phyloP scores from a whole-genome alignment of 2,113 vertebrate species.

The Scopus umbretta region DNA sequence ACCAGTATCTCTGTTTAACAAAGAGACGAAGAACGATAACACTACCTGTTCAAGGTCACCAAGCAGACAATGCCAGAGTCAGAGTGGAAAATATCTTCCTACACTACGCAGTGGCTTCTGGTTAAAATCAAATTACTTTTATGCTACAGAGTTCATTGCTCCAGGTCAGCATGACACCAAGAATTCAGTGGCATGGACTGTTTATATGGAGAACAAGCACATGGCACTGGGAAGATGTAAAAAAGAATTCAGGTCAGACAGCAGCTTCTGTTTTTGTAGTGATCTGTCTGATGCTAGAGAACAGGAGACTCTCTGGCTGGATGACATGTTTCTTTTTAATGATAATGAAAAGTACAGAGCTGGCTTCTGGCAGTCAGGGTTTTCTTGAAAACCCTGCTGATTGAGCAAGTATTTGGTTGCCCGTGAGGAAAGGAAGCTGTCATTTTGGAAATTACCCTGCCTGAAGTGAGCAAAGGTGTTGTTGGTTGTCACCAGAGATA shows the following conservation, averaged over 20 bases:
- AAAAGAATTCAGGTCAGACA: not conserved
- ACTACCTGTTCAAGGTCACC: slow-evolving; percentile 5
- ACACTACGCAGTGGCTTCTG: not conserved
- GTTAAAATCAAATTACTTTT: not conserved
- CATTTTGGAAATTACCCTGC: not conserved
- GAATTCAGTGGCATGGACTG: not conserved
- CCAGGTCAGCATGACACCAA: not conserved
- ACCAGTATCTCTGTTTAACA: not conserved
- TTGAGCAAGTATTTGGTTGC: not conserved
- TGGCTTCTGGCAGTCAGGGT: not conserved
- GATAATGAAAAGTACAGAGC: not conserved
- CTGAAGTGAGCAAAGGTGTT: not conserved
- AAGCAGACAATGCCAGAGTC: not conserved
- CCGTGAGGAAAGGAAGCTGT: not conserved
- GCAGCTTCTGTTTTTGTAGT: not conserved
- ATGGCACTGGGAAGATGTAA: not conserved
- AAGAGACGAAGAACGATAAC: not conserved
- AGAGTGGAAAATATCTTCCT: not conserved
- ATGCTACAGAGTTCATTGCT: not conserved
- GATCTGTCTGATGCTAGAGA: not conserved
- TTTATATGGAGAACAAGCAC: not conserved
- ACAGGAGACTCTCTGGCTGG: not conserved
- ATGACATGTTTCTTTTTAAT: not conserved
- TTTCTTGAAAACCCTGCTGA: not conserved
- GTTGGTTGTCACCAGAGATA: not conserved